Evolutionary conservation across 2,888 invertebrate genomes (phyloP), one percentile per base, ranked within the genome.

Genomic region (Leptopilina syphax): DNA sequence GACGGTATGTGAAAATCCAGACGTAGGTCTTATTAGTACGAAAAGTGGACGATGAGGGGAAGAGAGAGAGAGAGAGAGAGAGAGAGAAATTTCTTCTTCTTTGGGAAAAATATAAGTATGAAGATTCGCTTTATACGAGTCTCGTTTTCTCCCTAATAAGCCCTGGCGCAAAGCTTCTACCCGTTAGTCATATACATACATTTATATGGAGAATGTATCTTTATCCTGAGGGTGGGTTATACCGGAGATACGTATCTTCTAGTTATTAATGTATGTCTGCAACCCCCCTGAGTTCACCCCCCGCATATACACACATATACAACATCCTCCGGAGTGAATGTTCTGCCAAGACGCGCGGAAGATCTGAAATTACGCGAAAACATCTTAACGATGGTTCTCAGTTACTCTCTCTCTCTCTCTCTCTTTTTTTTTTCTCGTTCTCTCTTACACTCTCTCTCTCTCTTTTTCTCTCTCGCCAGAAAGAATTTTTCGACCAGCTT

Each of bases 261-360:
- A 86, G 90, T 91, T 91, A 91, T 91, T 91, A 91, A 91, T 91
- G 91, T 90, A 89, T 83, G 90, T 90, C 90, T 89, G 89, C 88
- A 83, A 84, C 81, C 86, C 84, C 83, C 84, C 80, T 18, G 18
- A 18, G 18, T 18, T 18, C 18, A 18, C 80, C 82, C 85, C 82
- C 80, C 50, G 2, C 12, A 50, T 10, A 50, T 3, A 50, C 50
- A 50, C 50, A 50, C 12, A 50, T 50, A 50, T 12, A 44, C 44
- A 44, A 82, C 83, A 81, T 82, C 83, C 83, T 84, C 83, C 77
- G 83, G 83, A 81, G 81, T 81, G 81, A 82, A 82, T 83, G 85
- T 82, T 81, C 85, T 89, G 88, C 89, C 70, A 78, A 78, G 78
- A 70, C 50, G 57, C 47, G 84, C 85, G 83, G 82, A 85, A 86